phyloP scores from a whole-genome alignment of 92 coral and sea anemone genomes.

The Parazoanthus darwini region DNA sequence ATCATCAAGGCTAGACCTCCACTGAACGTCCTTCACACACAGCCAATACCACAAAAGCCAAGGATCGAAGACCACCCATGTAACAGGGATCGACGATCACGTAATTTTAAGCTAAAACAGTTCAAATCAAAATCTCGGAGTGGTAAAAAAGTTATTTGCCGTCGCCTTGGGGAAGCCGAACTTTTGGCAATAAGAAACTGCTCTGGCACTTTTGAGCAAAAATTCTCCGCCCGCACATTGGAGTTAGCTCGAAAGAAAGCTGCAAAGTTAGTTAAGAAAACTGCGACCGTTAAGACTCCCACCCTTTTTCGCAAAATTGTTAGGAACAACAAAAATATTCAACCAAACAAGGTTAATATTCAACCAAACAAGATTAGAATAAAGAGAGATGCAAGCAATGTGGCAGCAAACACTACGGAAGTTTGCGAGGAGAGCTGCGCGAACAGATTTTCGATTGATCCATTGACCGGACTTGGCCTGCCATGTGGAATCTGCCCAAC shows the following conservation, averaged over 20 bases:
- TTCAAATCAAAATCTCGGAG: neutral
- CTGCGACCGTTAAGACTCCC: neutral
- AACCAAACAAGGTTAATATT: neutral
- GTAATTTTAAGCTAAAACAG: neutral
- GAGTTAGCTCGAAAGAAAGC: neutral
- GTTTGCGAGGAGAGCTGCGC: conserved; percentile 7
- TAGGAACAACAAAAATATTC: no score
- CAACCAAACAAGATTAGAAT: neutral
- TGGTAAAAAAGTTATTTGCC: neutral
- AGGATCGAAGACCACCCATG: conserved; percentile 7
- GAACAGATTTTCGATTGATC: neutral
- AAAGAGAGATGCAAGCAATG: neutral
- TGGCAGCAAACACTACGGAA: neutral
- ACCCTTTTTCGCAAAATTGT: neutral
- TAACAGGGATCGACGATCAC: neutral
- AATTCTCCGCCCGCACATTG: conserved; percentile 2
- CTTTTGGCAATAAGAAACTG: neutral
- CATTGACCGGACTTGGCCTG: conserved; percentile 2
- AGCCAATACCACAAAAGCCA: neutral
- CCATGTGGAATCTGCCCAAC: conserved; percentile 36
- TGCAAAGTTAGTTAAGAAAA: neutral
- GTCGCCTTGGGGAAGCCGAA: neutral
- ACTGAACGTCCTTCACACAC: neutral
- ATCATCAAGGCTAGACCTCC: neutral
- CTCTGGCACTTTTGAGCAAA: conserved; percentile 15